phyloP scores from a whole-genome alignment of 1,140 invertebrate species.

The Drosophila virilis region DNA sequence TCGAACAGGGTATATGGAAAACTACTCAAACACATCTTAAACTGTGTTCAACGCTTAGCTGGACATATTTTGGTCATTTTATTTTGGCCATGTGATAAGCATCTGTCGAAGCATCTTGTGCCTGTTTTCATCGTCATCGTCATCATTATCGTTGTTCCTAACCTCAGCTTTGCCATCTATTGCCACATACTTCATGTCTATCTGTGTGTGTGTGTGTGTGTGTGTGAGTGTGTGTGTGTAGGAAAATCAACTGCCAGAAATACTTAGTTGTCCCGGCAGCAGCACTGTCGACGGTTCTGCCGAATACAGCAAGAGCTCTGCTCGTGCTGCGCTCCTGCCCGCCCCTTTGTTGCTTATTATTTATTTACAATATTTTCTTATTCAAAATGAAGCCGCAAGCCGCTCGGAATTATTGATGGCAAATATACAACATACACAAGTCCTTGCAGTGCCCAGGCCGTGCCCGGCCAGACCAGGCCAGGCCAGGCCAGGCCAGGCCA shows the following conservation, averaged over 20 bases:
- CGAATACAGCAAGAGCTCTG: background rate
- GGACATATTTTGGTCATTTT: constrained; percentile 25
- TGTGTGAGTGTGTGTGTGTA: constrained; percentile 16
- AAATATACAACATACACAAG: constrained; percentile 46
- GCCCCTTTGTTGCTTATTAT: constrained; percentile 59
- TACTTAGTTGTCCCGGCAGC: constrained; percentile 62
- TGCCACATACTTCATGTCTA: constrained; percentile 71
- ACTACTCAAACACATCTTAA: background rate
- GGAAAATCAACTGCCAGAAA: constrained; percentile 65
- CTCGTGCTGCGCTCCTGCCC: background rate
- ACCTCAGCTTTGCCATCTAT: constrained; percentile 27
- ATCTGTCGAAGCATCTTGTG: constrained; percentile 23
- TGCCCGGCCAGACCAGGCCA: background rate
- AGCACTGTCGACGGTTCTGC: constrained; percentile 40
- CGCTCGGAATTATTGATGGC: constrained; percentile 75
- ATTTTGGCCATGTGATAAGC: constrained; percentile 20
- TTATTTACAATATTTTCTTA: constrained; percentile 82
- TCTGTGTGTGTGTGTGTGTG: constrained; percentile 20
- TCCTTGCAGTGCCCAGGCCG: background rate
- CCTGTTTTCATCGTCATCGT: constrained; percentile 8
- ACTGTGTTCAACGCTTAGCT: constrained; percentile 14
- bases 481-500: background rate
- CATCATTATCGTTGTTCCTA: constrained; percentile 19
- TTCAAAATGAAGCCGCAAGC: constrained; percentile 80
- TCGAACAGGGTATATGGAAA: no score